Conservation (phyloP, 2,797 vertebrate genomes). For the Sternarchorhynchus goeldii region DNA sequence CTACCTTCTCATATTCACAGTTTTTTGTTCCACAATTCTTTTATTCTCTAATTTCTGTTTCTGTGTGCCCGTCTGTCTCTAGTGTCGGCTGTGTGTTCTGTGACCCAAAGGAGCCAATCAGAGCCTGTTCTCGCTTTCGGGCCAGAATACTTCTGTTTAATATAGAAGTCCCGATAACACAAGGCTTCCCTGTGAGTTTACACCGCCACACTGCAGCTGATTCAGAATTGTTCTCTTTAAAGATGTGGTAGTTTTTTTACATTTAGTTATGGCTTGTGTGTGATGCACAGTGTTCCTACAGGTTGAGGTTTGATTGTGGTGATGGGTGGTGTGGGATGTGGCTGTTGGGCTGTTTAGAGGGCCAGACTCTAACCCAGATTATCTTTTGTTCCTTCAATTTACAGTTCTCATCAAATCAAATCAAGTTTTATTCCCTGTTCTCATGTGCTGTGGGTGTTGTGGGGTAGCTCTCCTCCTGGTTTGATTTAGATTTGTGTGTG, state of each 20-base stretch:
- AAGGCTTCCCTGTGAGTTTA: constrained; percentile 93
- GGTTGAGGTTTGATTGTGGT: background rate
- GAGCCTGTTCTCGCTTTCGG: constrained; percentile 88
- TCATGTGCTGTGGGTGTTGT: constrained; percentile 2
- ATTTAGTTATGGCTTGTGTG: too few species aligned
- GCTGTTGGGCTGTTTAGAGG: too few species aligned
- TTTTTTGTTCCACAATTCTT: background rate
- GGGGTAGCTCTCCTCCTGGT: too few species aligned
- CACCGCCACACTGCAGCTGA: constrained; percentile 33
- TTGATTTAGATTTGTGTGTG: too few species aligned
- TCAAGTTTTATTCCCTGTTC: too few species aligned
- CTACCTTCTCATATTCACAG: too few species aligned
- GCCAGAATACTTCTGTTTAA: constrained; percentile 95
- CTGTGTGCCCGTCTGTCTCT: constrained; percentile 48
- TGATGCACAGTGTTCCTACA: background rate
- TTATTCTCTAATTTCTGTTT: background rate
- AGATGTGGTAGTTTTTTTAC: background rate
- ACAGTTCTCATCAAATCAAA: too few species aligned
- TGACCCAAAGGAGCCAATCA: constrained; percentile 89
- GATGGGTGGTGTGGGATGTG: background rate
- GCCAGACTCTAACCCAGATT: too few species aligned
- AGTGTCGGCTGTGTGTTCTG: constrained; percentile 96
- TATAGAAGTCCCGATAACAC: constrained; percentile 92
- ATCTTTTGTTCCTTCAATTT: too few species aligned
- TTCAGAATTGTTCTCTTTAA: background rate